Base-by-base conservation (phyloP, 2,113 vertebrate species). In the Antennarius striatus region DNA sequence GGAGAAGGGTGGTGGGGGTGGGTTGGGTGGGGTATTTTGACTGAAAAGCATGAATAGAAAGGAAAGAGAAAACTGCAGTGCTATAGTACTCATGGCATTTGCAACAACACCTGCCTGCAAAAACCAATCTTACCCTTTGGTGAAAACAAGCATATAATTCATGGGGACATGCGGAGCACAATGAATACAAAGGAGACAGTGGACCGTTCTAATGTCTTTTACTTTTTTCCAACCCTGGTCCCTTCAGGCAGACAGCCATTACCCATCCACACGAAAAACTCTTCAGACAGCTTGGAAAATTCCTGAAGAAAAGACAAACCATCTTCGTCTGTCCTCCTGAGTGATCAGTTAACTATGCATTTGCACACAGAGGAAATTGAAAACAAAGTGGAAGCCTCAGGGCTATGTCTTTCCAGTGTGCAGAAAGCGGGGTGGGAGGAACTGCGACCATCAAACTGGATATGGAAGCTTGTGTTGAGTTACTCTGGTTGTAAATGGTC, bases 91-190 rank as follows among this genome's bases (percentile, higher is more conserved):
- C 46, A 72, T 60, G 46, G 40, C 40, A 57, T 62, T 59, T 68
- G 28, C 42, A 77, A 42, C n/a, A 74, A 52, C 76, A 84, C 79
- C 74, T 86, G 64, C 59, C 55, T 51, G 39, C 47, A 68, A 72
- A 79, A 80, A 73, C 66, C 67, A 64, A 51, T 60, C 42, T 39
- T 40, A 45, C 56, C 80, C 65, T 73, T 51, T 53, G 70, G 75
- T 81, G 68, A 83, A 79, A 88, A 72, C 67, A 82, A 46, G 51
- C 84, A 63, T 76, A 57, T 69, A 81, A 84, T 80, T 71, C 80
- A 69, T 17, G 4, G 39, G 73, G 77, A 77, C 75, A 68, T 57
- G 68, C 40, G 64, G 43, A 75, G 68, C 73, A 82, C 57, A 81
- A 81, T 71, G 66, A 83, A 71, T 30, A 70, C 75, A 66, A 74